phyloP scores from a whole-genome alignment of 35 echinoderm and acorn worm genomes.

The Diadema setosum region DNA sequence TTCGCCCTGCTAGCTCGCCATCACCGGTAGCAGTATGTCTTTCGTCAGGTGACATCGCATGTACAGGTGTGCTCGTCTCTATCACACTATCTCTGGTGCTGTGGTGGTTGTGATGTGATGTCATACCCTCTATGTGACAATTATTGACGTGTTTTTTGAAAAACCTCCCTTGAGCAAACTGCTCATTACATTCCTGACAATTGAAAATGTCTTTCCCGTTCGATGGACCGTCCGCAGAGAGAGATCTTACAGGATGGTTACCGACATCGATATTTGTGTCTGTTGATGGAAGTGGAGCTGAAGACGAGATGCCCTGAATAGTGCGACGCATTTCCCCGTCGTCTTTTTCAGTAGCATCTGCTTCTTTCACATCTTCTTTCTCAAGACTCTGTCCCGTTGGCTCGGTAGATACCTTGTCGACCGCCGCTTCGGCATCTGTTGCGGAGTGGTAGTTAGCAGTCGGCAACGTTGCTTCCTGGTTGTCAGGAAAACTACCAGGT shows the following conservation, averaged over 20 bases:
- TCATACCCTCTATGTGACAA: not conserved
- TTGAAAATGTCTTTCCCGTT: not conserved
- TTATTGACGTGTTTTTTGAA: slow-evolving; percentile 20
- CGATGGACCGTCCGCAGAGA: not conserved
- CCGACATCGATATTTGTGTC: too few species aligned
- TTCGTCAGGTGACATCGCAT: too few species aligned
- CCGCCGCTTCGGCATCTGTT: not conserved
- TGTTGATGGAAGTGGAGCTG: not conserved
- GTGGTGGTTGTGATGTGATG: too few species aligned
- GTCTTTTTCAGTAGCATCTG: not conserved
- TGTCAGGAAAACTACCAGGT: not conserved
- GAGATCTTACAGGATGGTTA: not conserved
- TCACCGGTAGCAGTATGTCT: too few species aligned
- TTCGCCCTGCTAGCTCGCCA: too few species aligned
- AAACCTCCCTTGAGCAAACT: not conserved
- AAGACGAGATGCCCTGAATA: not conserved
- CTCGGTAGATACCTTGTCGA: not conserved
- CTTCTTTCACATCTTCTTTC: not conserved
- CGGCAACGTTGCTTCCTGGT: not conserved
- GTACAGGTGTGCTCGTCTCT: too few species aligned
- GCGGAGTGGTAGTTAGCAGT: not conserved
- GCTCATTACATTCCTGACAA: not conserved
- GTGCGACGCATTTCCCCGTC: not conserved
- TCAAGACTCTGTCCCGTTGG: not conserved
- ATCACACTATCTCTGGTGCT: too few species aligned